These are phyloP conservation scores for Drosophila paucipuncta DNA, from an alignment of 2,888 invertebrate genomes.

Conservation along the genomic window DNA sequence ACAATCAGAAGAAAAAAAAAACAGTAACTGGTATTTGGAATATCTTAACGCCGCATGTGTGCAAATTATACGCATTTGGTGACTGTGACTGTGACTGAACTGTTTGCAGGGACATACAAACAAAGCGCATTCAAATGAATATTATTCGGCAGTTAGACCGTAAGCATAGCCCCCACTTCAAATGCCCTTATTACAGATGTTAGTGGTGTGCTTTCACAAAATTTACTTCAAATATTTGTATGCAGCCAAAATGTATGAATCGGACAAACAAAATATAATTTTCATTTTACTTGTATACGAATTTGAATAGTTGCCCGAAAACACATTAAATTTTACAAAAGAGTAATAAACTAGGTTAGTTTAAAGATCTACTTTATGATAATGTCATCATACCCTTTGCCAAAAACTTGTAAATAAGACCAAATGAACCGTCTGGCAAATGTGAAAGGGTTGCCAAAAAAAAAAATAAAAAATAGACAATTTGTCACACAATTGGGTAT, in stretches of 20 bases:
- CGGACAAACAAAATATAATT: background rate
- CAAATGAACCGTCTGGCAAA: slow-evolving; percentile 32
- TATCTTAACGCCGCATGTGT: slow-evolving; percentile 49
- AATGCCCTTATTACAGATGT: background rate
- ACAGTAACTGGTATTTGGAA: slow-evolving; percentile 36
- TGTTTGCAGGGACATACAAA: slow-evolving; percentile 55
- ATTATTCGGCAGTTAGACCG: slow-evolving; percentile 40
- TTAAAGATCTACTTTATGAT: slow-evolving; percentile 19
- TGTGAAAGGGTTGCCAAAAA: slow-evolving; percentile 44
- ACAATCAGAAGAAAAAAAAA: background rate
- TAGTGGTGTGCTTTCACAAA: background rate
- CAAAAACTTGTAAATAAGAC: slow-evolving; percentile 30
- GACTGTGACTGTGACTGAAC: slow-evolving; percentile 41
- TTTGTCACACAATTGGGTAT: slow-evolving; percentile 76
- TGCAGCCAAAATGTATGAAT: background rate
- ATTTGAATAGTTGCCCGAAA: background rate
- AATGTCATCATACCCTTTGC: slow-evolving; percentile 15
- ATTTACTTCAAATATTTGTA: background rate
- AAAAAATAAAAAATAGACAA: slow-evolving; percentile 59
- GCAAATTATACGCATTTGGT: slow-evolving; percentile 66
- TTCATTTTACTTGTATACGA: background rate
- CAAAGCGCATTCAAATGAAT: slow-evolving; percentile 68
- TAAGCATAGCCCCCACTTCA: slow-evolving; percentile 1
- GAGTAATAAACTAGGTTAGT: background rate
- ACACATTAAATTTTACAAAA: background rate